Evolutionary conservation across 2,113 vertebrate genomes (phyloP).

Genomic region (Scomber colias): DNA sequence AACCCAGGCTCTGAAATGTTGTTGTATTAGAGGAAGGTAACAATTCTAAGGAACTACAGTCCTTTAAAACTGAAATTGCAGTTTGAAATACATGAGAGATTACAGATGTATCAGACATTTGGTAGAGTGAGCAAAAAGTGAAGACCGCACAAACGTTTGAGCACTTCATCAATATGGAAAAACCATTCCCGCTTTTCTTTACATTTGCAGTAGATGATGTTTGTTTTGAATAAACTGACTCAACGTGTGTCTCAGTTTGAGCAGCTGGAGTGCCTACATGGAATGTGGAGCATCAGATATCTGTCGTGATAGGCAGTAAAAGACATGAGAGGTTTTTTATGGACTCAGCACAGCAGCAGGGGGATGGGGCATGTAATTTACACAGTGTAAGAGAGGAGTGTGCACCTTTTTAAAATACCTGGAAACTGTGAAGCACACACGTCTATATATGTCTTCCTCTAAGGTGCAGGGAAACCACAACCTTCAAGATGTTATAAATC

Average conservation of each 20-base stretch:
- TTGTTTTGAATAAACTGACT: constrained; percentile 13
- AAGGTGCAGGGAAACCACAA: neutral
- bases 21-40: neutral
- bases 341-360: constrained; percentile 37
- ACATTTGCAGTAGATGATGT: neutral
- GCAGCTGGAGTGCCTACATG: constrained; percentile 11
- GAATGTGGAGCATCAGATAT: constrained; percentile 28
- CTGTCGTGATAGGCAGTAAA: constrained; percentile 36
- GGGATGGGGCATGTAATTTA: constrained; percentile 46
- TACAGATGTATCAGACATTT: constrained; percentile 8
- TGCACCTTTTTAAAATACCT: constrained; percentile 36
- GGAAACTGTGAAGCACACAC: constrained; percentile 8
- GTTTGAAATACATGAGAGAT: constrained; percentile 17
- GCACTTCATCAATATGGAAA: neutral
- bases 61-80: constrained; percentile 23
- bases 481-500: neutral
- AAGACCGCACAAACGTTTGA: constrained; percentile 11
- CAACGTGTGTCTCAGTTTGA: constrained; percentile 8
- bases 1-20: neutral
- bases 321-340: constrained; percentile 37
- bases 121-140: constrained; percentile 2
- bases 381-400: constrained; percentile 19
- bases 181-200: constrained; percentile 4
- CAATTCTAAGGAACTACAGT: neutral
- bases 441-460: neutral